Evolutionary conservation across 92 coral and sea anemone species (phyloP), one percentile per base, ranked within the genome.

Genomic region (Muricea muricata): DNA sequence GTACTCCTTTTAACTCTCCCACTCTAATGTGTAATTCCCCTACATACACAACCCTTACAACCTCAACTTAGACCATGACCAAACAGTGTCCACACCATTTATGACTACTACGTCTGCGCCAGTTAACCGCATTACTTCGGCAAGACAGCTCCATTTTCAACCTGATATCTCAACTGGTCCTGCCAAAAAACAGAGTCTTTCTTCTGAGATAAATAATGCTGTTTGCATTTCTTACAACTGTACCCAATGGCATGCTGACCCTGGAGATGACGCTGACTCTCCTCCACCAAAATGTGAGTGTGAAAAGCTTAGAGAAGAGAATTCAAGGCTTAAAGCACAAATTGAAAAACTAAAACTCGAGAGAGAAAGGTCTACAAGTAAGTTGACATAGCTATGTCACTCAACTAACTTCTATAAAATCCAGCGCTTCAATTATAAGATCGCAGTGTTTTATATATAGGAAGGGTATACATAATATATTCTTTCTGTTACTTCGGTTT

Each of bases 211-310:
- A 58, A 58, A 58, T 29, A 24, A 58, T 12, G 67, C 67, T 4
- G 21, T 58, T 11, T 58, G 67, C 67, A 26, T 58, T 58, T 58
- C 11, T 58, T 58, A 58, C 65, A 55, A 55, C 65, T 55, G 65
- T 25, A 25, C 21, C 28, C 24, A 55, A 6, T 55, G 21, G 65
- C 21, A 25, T 4, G 28, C 28, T 18, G 28, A 25, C 3, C 24
- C 5, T 25, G 21, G 28, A 4, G n/a, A n/a, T n/a, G 65, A 55
- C 21, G 28, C 21, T 25, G 65, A 55, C 12, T 18, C 21, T 55
- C 4, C 15, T 55, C 65, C 4, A n/a, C 30, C 29, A 58, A 58
- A 58, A 23, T 23, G 67, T 29, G 12, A 58, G 21, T 58, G 67
- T 15, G 29, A 23, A 29, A 17, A 58, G 34, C 34, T 58, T 24